Evolutionary conservation across 2,888 invertebrate genomes (phyloP), one percentile per base, ranked within the genome.

Genomic region (Pasiphila rectangulata): DNA sequence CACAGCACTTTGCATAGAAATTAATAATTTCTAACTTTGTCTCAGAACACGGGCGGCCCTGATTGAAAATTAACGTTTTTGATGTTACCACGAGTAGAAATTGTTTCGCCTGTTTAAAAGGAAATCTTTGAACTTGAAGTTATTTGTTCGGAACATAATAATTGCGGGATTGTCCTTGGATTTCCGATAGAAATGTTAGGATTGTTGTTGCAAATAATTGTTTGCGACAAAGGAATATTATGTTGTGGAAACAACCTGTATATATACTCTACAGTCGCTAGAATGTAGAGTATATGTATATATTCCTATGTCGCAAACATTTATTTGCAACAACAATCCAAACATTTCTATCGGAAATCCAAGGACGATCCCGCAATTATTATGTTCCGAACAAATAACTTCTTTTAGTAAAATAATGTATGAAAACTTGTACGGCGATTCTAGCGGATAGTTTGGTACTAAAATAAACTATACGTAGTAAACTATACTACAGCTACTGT

Each of bases 41-140:
- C 42, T 45, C 51, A 52, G 49, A 40, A 48, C 51, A 57, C 56
- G 56, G 53, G 59, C 52, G 53, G 51, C 43, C 51, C 46, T 56
- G 56, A 59, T 59, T 59, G 59, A 59, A 59, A 59, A 59, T 59
- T 59, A 51, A 46, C 59, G 56, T 53, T 59, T 58, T 59, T 56
- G 56, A 56, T 59, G 56, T 53, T 53, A 46, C 51, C 44, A 56
- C 61, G 56, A 55, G 59, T 57, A 50, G 54, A 54, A 63, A 69
- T 56, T 49, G 56, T 54, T 53, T 53, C 41, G 46, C 43, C 48
- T 38, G 21, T 45, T 57, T 51, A 38, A 29, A 42, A 29, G 24
- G 40, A 47, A 55, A 41, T 46, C 35, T 53, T 48, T 50, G 32
- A 32, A 32, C 43, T 38, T 46, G 34, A 30, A 29, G 41, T 40